Evolutionary conservation across 2,797 vertebrate species (phyloP).

Genomic region (Odontamblyopus lacepedii): DNA sequence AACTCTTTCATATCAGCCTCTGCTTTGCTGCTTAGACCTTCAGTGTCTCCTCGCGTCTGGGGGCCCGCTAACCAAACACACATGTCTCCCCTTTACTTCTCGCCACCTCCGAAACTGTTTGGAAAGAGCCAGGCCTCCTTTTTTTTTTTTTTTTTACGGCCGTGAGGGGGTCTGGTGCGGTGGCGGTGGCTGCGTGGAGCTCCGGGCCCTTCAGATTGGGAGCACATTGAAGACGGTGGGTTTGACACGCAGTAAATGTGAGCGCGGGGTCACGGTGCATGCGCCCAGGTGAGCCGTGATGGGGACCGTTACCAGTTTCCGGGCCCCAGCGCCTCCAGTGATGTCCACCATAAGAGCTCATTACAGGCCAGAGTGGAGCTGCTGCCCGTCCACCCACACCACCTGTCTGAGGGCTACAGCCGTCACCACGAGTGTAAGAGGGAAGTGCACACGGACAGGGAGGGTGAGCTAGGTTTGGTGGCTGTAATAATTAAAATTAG

Average conservation of each 20-base stretch:
- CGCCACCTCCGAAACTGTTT: constrained; percentile 62
- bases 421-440: constrained; percentile 2
- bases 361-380: constrained; percentile 37
- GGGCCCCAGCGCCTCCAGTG: constrained; percentile 68
- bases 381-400: constrained; percentile 55
- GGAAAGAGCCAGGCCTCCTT: constrained; percentile 42
- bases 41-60: constrained; percentile 32
- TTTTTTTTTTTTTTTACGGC: constrained; percentile 44
- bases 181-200: constrained; percentile 56
- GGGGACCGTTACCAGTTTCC: constrained; percentile 67
- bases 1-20: constrained; percentile 53
- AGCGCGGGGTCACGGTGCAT: constrained; percentile 35
- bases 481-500: not conserved
- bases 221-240: constrained; percentile 43
- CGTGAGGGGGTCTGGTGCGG: constrained; percentile 50
- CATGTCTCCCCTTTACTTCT: constrained; percentile 65
- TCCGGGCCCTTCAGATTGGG: constrained; percentile 43
- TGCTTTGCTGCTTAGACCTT: constrained; percentile 37
- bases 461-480: not conserved
- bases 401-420: constrained; percentile 58
- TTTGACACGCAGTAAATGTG: constrained; percentile 44
- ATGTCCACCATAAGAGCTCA: constrained; percentile 58
- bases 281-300: constrained; percentile 64
- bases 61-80: constrained; percentile 59
- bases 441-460: not conserved